phyloP scores from a whole-genome alignment of 2,888 invertebrate species.

The Drosophila formosana region DNA sequence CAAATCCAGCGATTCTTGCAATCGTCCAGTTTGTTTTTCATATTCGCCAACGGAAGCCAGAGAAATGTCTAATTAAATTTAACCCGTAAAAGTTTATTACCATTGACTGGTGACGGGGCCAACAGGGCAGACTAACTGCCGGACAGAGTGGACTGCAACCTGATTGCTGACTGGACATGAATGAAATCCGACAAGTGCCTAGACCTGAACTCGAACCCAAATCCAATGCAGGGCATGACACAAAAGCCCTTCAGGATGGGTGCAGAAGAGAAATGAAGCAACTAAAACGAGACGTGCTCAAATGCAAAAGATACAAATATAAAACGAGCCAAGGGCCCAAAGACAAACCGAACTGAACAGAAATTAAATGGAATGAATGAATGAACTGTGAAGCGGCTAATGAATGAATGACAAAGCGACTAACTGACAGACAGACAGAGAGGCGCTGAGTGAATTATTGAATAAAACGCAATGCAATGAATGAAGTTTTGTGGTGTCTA shows the following conservation, averaged over 20 bases:
- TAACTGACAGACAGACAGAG: conserved; percentile 38
- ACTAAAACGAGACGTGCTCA: conserved; percentile 61
- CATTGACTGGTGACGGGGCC: conserved; percentile 54
- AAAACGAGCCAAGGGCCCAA: conserved; percentile 20
- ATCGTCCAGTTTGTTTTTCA: conserved; percentile 21
- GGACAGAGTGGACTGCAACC: conserved; percentile 5
- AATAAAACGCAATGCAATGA: conserved; percentile 44
- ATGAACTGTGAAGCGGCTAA: conserved; percentile 55
- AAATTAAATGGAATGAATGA: conserved; percentile 45
- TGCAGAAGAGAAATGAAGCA: conserved; percentile 15
- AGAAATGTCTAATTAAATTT: conserved; percentile 78
- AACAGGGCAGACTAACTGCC: conserved; percentile 13
- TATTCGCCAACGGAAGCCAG: conserved; percentile 64
- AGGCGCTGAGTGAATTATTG: conserved; percentile 42
- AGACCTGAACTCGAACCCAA: conserved; percentile 17
- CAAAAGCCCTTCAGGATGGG: conserved; percentile 61
- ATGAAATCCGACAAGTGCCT: conserved; percentile 63
- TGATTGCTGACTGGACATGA: conserved; percentile 41
- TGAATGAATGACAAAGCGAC: conserved; percentile 59
- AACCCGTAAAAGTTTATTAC: conserved; percentile 72
- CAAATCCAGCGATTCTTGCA: conserved; percentile 32
- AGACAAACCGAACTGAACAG: conserved; percentile 21
- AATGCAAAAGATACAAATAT: conserved; percentile 58
- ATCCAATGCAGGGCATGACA: conserved; percentile 58
- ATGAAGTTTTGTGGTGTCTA: conserved; percentile 28